phyloP scores from a whole-genome alignment of 2,113 vertebrate species.

The Corapipo altera region DNA sequence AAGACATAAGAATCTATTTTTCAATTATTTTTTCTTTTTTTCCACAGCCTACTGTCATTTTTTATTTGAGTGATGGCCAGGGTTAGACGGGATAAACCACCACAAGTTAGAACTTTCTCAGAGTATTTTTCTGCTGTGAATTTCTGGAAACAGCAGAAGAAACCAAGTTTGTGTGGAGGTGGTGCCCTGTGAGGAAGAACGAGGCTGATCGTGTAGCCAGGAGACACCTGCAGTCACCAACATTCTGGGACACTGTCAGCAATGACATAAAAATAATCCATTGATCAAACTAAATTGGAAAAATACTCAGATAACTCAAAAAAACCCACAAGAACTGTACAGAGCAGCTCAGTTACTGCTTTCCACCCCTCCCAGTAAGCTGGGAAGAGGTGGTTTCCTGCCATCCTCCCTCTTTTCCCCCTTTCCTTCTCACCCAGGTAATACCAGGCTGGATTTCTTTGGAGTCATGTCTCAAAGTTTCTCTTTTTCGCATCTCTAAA shows the following conservation, averaged over 20 bases:
- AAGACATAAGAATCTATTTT: background rate
- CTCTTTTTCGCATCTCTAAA: background rate
- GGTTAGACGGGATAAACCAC: background rate
- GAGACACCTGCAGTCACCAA: background rate
- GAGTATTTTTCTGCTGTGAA: background rate
- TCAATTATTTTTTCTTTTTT: conserved; percentile 12
- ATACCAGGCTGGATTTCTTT: background rate
- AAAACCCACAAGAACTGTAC: background rate
- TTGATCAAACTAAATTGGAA: background rate
- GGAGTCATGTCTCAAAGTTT: background rate
- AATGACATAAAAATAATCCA: background rate
- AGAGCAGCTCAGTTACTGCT: background rate
- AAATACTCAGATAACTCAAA: background rate
- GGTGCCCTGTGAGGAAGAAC: background rate
- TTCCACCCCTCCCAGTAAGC: rapidly evolving
- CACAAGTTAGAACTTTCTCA: background rate
- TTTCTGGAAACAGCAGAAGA: background rate
- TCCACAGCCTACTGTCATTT: background rate
- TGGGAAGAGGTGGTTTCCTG: background rate
- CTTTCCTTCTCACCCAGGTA: background rate
- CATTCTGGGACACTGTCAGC: background rate
- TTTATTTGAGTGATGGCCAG: background rate
- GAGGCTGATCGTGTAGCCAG: background rate
- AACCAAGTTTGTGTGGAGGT: background rate
- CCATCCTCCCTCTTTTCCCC: background rate